Evolutionary conservation across 2,797 vertebrate species (phyloP).

Genomic region (Enteromius trimaculatus): DNA sequence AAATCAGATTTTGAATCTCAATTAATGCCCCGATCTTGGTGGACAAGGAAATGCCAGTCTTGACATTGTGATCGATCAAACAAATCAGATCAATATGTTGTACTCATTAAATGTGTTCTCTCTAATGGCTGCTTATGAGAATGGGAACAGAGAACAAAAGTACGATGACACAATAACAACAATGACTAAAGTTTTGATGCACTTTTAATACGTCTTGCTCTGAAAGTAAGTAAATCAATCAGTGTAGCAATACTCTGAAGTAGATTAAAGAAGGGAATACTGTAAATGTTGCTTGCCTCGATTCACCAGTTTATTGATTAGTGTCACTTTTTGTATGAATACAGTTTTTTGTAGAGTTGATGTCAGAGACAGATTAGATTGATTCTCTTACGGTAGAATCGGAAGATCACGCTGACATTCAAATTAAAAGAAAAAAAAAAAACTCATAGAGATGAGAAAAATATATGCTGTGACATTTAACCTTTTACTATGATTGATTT

Average conservation of each 20-base stretch:
- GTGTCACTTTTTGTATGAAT: background rate
- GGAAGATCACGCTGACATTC: background rate
- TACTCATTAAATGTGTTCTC: constrained; percentile 55
- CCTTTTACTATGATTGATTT: constrained; percentile 14
- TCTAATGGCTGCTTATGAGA: constrained; percentile 57
- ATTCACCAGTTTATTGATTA: background rate
- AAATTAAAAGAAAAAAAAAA: background rate
- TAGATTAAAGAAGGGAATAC: background rate
- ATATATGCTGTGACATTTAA: constrained; percentile 31
- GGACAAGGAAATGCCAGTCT: constrained; percentile 72
- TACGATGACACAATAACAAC: background rate
- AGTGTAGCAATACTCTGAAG: background rate
- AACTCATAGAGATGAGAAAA: background rate
- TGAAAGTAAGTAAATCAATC: constrained; percentile 3
- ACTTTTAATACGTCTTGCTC: background rate
- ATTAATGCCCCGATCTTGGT: constrained; percentile 61
- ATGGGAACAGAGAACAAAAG: constrained; percentile 12
- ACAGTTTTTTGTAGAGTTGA: background rate
- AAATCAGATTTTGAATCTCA: constrained; percentile 71
- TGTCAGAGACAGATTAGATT: background rate
- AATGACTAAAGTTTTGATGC: background rate
- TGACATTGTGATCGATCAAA: constrained; percentile 70
- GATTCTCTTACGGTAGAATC: background rate
- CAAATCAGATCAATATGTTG: constrained; percentile 67
- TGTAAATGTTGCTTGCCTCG: background rate